phyloP scores from a whole-genome alignment of 2,113 vertebrate genomes.

The Furnarius figulus region DNA sequence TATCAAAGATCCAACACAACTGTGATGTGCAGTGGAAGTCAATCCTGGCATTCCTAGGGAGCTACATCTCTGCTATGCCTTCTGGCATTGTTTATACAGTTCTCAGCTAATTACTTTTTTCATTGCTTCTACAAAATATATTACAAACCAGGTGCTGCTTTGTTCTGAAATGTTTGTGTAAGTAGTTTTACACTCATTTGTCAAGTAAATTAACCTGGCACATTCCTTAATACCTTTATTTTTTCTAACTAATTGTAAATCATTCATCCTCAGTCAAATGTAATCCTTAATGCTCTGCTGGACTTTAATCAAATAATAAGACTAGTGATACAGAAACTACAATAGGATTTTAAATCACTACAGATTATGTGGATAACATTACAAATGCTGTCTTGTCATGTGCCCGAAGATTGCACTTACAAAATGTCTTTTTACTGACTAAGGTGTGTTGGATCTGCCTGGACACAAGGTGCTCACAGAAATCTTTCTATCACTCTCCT shows the following conservation, averaged over 20 bases:
- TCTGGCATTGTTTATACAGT: neutral
- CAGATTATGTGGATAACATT: conserved; percentile 33
- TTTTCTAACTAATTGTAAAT: conserved; percentile 27
- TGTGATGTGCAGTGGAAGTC: neutral
- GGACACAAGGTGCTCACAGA: neutral
- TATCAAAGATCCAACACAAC: neutral
- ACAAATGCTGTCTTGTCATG: neutral
- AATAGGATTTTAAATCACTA: conserved; percentile 30
- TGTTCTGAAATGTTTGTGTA: neutral
- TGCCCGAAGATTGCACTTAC: neutral
- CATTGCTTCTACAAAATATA: neutral
- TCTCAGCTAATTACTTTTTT: neutral
- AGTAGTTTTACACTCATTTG: conserved; percentile 9
- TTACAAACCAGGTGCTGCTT: neutral
- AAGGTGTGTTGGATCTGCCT: neutral
- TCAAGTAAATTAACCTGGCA: conserved; percentile 29
- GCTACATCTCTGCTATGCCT: neutral
- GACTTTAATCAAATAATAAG: conserved; percentile 43
- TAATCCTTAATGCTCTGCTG: conserved; percentile 46
- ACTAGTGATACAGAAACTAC: conserved; percentile 24
- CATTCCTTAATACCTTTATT: conserved; percentile 45
- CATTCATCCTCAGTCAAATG: conserved; percentile 39
- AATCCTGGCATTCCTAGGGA: neutral
- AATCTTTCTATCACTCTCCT: neutral
- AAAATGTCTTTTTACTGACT: neutral